These are phyloP conservation scores for Aphis gossypii DNA, from an alignment of 1,140 invertebrate genomes.

Conservation along the genomic window DNA sequence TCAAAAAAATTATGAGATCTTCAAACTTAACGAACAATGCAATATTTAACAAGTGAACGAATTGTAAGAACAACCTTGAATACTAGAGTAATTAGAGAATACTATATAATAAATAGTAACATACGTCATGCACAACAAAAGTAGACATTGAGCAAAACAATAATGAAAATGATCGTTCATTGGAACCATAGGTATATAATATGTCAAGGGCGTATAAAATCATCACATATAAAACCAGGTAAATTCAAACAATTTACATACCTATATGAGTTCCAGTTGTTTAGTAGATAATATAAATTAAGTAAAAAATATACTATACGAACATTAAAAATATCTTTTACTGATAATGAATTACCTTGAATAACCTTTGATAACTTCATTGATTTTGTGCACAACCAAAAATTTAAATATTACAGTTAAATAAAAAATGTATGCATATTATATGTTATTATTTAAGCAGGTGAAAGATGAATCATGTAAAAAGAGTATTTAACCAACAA, in stretches of 20 bases:
- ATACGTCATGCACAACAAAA: constrained; percentile 6
- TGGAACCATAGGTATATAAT: constrained; percentile 4
- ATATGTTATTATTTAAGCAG: neutral
- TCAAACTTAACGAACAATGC: neutral
- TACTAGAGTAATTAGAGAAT: constrained; percentile 7
- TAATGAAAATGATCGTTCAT: constrained; percentile 25
- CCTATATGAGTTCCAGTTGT: neutral
- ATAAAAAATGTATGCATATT: neutral
- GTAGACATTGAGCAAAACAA: constrained; percentile 10
- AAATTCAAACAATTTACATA: neutral
- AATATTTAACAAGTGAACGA: neutral
- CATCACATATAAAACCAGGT: neutral
- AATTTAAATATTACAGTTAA: neutral
- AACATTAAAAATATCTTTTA: neutral
- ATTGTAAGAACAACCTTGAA: constrained; percentile 28
- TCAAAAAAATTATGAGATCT: neutral
- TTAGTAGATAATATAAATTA: neutral
- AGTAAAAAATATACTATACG: neutral
- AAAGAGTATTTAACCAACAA: neutral
- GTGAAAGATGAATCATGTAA: neutral
- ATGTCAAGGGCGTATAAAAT: constrained; percentile 27
- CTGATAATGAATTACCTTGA: neutral
- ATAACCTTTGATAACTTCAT: constrained; percentile 14
- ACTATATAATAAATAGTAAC: neutral
- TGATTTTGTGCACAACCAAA: neutral